Evolutionary conservation across 2,797 vertebrate species (phyloP).

Genomic region (Hoplostethus atlanticus): DNA sequence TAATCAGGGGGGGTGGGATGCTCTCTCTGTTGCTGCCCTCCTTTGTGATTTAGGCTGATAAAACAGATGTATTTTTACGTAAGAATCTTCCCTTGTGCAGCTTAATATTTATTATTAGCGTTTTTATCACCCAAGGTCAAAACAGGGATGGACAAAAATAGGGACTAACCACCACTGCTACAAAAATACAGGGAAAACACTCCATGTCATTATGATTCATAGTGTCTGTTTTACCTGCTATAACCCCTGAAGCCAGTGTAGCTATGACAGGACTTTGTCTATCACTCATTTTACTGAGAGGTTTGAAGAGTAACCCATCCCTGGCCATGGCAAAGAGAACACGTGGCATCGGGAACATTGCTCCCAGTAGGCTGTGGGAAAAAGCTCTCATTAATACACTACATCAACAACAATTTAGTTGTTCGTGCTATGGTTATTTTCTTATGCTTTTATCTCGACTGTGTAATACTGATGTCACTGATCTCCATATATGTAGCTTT

Average conservation of each 20-base stretch:
- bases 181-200: neutral
- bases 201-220: no score
- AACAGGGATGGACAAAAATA: neutral
- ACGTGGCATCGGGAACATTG: slow-evolving; percentile 92
- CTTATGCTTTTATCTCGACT: slow-evolving; percentile 8
- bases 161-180: neutral
- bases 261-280: slow-evolving; percentile 87
- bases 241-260: slow-evolving; percentile 83
- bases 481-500: no score
- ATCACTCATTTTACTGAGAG: slow-evolving; percentile 84
- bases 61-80: no score
- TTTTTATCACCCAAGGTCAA: no score
- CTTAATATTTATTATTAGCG: no score
- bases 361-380: slow-evolving; percentile 87
- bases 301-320: slow-evolving; percentile 90
- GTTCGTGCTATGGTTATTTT: neutral
- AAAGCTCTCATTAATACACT: slow-evolving; percentile 5
- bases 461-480: neutral
- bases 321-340: slow-evolving; percentile 93
- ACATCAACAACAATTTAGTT: neutral
- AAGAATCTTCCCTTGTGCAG: no score
- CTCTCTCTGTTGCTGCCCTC: no score
- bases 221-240: slow-evolving; percentile 82
- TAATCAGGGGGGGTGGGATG: no score
- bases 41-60: no score